A percentile compares a stretch with the other conserved stretches of the same genome.
These are phyloP conservation scores for Protomyctophum bolini DNA, from an alignment of 2,113 vertebrate genomes.

Conservation along the genomic window DNA sequence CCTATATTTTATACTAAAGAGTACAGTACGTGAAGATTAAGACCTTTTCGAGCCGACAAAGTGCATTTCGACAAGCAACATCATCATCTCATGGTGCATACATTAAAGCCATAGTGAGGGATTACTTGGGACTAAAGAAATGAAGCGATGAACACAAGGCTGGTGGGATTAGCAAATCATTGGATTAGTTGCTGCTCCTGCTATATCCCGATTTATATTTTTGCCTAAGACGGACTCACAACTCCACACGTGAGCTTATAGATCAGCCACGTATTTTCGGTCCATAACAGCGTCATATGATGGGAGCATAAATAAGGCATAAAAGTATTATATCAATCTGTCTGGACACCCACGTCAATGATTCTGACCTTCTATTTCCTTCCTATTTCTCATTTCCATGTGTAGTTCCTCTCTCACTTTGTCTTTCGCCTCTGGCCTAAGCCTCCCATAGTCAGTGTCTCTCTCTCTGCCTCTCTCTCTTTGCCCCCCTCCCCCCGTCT, in stretches of 20 bases:
- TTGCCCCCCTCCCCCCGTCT: neutral
- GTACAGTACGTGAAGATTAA: no score
- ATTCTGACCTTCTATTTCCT: neutral
- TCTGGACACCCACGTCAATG: neutral
- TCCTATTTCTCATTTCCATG: neutral
- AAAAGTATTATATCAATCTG: conserved; percentile 2
- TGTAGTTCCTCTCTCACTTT: neutral
- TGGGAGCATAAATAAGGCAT: no score
- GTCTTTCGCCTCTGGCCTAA: no score
- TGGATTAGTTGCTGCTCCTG: conserved; percentile 25
- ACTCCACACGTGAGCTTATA: no score
- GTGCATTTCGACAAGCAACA: no score
- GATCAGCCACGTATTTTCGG: neutral
- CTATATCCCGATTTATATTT: no score
- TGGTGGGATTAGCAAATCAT: conserved; percentile 36
- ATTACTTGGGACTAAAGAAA: neutral
- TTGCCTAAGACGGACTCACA: no score
- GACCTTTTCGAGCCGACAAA: no score
- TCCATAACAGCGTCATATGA: neutral
- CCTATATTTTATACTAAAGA: no score
- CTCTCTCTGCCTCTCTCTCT: neutral
- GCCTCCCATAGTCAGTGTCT: neutral
- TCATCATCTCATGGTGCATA: no score
- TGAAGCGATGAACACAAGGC: neutral
- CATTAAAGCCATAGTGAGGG: no score